A percentile compares a stretch with the other conserved stretches of the same genome.
Conservation (phyloP, 2,113 vertebrate species). For the Oenanthe melanoleuca region DNA sequence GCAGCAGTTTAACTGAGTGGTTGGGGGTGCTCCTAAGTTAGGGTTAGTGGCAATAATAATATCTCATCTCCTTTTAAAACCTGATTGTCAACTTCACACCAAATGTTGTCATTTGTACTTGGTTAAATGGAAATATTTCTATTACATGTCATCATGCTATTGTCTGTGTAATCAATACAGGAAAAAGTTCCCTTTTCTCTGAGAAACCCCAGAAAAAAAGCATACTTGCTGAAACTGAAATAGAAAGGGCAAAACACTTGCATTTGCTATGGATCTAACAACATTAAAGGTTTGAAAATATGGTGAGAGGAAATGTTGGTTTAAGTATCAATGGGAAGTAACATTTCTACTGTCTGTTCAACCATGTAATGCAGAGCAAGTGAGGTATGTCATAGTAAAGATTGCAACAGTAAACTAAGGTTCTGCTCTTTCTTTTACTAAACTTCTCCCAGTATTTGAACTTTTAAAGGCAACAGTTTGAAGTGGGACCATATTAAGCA, state of each 20-base stretch:
- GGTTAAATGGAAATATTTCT: not conserved
- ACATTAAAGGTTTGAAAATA: not conserved
- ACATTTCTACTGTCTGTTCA: constrained; percentile 20
- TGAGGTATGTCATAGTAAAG: not conserved
- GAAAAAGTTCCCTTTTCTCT: not conserved
- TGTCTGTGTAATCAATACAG: not conserved
- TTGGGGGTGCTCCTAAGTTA: not conserved
- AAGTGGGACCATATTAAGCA: not conserved
- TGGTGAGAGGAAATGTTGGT: not conserved
- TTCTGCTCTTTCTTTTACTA: not conserved
- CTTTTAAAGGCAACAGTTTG: not conserved
- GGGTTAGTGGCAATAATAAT: not conserved
- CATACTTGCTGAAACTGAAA: not conserved
- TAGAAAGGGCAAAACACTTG: not conserved
- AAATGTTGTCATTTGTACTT: not conserved
- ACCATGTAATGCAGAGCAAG: not conserved
- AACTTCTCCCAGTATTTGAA: not conserved
- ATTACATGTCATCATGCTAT: not conserved
- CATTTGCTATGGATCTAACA: not conserved
- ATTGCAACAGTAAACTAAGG: not conserved
- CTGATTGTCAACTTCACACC: not conserved
- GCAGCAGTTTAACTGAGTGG: not conserved
- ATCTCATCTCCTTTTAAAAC: not conserved
- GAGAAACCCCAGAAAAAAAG: not conserved
- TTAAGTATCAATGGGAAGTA: not conserved